Evolutionary conservation across 1,140 invertebrate species (phyloP), one percentile per base, ranked within the genome.

Genomic region (Agrilus planipennis): DNA sequence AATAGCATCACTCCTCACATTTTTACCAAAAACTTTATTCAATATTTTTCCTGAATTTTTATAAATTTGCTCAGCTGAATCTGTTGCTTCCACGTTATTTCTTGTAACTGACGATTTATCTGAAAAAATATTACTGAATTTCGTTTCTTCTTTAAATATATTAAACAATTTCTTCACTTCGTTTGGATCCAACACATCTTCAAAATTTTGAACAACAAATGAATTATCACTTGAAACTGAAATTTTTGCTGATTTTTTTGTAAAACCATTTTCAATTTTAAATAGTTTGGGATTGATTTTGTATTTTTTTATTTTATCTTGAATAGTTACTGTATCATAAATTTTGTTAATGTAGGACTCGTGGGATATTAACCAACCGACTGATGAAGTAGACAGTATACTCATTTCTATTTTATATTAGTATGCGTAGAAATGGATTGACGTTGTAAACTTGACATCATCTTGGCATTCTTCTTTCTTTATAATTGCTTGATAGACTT

Each of bases 1-100:
- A n/a, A n/a, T n/a, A n/a, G n/a, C n/a, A n/a, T n/a, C n/a, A n/a
- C n/a, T n/a, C n/a, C n/a, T n/a, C n/a, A n/a, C n/a, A n/a, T n/a
- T 14, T 60, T 35, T 18, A n/a, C 30, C 42, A 45, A 43, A 7
- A 46, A 40, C 18, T 42, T 41, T 19, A 54, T 25, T 12, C 42
- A 20, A 11, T 50, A 45, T 16, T 19, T 21, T 45, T 6, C 38
- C 43, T 6, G 53, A 45, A 41, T 36, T 19, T n/a, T 50, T 29
- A 35, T 59, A 59, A 38, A 55, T 30, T 25, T 27, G 19, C 17
- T 51, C 42, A 23, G 54, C 49, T 11, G 37, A 34, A 17, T 46
- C 35, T 22, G 55, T 28, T 37, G 57, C 55, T 32, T 32, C 31
- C 6, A 34, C 23, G 32, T 50, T 47, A 15, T 30, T n/a, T n/a